phyloP scores from a whole-genome alignment of 2,797 vertebrate genomes.

The Sarcophilus harrisii region DNA sequence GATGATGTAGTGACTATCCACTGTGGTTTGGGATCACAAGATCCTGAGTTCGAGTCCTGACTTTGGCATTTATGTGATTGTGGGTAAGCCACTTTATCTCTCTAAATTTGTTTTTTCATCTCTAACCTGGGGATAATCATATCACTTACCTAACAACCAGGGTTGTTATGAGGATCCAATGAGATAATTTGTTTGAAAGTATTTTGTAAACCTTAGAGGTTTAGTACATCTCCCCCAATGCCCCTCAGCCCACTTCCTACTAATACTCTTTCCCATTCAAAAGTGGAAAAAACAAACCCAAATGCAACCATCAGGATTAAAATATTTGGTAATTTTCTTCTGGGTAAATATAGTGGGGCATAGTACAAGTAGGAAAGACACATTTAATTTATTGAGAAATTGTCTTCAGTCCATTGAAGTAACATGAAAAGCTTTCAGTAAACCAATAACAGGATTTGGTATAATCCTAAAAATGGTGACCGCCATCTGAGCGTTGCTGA shows the following conservation, averaged over 20 bases:
- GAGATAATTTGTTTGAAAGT: neutral
- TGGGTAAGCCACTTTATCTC: neutral
- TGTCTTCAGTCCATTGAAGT: neutral
- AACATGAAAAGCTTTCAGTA: neutral
- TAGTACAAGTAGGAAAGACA: neutral
- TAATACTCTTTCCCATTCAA: neutral
- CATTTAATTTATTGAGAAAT: neutral
- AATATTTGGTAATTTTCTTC: neutral
- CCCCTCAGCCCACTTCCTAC: neutral
- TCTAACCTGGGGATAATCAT: neutral
- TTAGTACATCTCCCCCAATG: neutral
- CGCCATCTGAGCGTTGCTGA: neutral
- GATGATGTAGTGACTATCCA: neutral
- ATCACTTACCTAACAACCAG: neutral
- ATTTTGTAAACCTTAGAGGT: neutral
- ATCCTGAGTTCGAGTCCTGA: neutral
- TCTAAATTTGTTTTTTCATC: neutral
- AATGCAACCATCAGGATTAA: neutral
- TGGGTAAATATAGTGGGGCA: neutral
- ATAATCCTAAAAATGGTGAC: neutral
- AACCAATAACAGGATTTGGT: constrained; percentile 16
- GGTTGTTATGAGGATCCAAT: neutral
- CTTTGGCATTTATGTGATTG: neutral
- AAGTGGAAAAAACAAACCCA: constrained; percentile 32
- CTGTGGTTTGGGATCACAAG: neutral